phyloP scores from a whole-genome alignment of 2,797 vertebrate species.

The Alosa sapidissima region DNA sequence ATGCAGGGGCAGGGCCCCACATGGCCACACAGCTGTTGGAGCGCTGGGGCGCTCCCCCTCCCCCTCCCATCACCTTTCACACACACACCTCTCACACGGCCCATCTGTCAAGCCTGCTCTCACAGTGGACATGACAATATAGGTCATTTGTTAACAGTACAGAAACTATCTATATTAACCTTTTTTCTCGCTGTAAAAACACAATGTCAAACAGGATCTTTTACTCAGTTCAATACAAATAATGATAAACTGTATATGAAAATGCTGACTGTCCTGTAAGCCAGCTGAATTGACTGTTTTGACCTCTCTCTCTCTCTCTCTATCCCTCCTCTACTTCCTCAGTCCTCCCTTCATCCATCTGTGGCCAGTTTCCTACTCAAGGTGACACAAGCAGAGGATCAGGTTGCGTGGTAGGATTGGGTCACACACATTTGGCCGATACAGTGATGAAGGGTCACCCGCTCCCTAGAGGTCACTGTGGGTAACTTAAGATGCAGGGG shows the following conservation, averaged over 20 bases:
- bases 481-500: slow-evolving; percentile 12
- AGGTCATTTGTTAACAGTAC: slow-evolving; percentile 11
- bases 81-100: background rate
- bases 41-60: background rate
- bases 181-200: background rate
- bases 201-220: background rate
- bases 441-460: slow-evolving; percentile 27
- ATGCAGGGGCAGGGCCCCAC: slow-evolving; percentile 5
- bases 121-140: slow-evolving; percentile 2
- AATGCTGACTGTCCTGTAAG: background rate
- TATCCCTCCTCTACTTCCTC: slow-evolving; percentile 40
- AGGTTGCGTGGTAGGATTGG: slow-evolving; percentile 35
- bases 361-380: slow-evolving; percentile 30
- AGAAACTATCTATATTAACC: slow-evolving; percentile 48
- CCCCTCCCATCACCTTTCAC: background rate
- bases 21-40: slow-evolving; percentile 14
- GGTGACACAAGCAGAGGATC: slow-evolving; percentile 43
- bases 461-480: background rate
- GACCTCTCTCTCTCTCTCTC: slow-evolving; percentile 57
- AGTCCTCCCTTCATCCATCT: slow-evolving; percentile 33
- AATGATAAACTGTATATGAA: background rate
- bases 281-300: background rate
- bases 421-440: slow-evolving; percentile 39
- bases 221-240: background rate
- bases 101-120: background rate